phyloP scores from a whole-genome alignment of 2,888 invertebrate genomes.

The Caenorhabditis panamensis region DNA sequence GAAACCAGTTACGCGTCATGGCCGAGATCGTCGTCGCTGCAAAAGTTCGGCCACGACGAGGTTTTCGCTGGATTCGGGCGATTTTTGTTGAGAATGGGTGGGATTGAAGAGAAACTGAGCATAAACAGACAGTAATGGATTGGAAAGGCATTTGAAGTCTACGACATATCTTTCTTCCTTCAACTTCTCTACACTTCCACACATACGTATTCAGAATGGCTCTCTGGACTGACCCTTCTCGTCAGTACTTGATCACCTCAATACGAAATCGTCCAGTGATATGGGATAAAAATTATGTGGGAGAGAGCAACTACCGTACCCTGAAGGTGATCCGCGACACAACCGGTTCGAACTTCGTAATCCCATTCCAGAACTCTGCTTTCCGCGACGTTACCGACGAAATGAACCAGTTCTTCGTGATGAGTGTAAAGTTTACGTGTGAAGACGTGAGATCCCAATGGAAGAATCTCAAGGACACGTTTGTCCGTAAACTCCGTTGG shows the following conservation, averaged over 20 bases:
- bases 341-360: no score
- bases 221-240: slow-evolving; percentile 70
- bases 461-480: slow-evolving; percentile 75
- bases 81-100: no score
- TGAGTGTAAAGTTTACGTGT: slow-evolving; percentile 40
- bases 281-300: slow-evolving; percentile 45
- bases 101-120: not conserved
- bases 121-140: not conserved
- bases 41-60: slow-evolving; percentile 7
- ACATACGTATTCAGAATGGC: slow-evolving; percentile 65
- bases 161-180: no score
- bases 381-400: slow-evolving; percentile 39
- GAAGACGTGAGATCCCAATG: slow-evolving; percentile 73
- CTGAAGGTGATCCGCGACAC: slow-evolving; percentile 21
- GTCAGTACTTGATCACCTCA: slow-evolving; percentile 64
- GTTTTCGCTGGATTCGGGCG: no score
- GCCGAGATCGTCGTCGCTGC: slow-evolving; percentile 25
- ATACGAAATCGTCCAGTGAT: slow-evolving; percentile 51
- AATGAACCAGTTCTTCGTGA: slow-evolving; percentile 34
- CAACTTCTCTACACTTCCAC: no score
- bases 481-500: slow-evolving; percentile 71
- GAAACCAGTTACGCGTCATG: not conserved
- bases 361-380: slow-evolving; percentile 16
- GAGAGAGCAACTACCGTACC: slow-evolving; percentile 41
- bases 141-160: no score